Evolutionary conservation across 2,113 vertebrate species (phyloP).

Genomic region (Tyrannus savana): DNA sequence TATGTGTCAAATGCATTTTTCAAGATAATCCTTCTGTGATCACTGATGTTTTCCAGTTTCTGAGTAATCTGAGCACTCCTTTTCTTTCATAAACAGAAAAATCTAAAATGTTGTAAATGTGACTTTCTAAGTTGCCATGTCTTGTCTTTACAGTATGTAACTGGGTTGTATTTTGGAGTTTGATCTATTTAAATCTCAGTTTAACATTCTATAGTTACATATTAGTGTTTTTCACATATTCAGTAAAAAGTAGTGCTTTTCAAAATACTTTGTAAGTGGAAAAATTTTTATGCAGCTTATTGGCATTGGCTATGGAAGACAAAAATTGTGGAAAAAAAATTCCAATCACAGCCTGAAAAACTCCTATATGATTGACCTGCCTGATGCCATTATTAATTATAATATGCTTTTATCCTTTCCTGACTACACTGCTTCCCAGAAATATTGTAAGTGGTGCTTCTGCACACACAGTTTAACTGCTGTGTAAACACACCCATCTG

Average conservation of each 20-base stretch:
- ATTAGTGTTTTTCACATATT: neutral
- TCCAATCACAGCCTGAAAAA: conserved; percentile 24
- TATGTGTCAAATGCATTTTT: neutral
- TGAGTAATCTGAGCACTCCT: neutral
- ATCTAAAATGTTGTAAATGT: neutral
- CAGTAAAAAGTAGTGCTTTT: neutral
- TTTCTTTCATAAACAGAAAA: neutral
- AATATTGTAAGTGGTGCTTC: conserved; percentile 59
- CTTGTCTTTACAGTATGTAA: neutral
- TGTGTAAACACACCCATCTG: conserved; percentile 73
- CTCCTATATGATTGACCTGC: conserved; percentile 10
- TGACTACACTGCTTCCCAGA: conserved; percentile 66
- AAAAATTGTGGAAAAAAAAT: neutral
- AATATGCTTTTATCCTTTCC: conserved; percentile 55
- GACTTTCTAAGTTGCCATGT: neutral
- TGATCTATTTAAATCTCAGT: neutral
- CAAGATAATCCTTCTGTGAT: neutral
- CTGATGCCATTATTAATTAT: conserved; percentile 52
- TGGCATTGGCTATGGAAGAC: neutral
- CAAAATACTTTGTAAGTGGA: neutral
- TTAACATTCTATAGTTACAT: neutral
- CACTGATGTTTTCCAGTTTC: neutral
- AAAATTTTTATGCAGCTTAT: neutral
- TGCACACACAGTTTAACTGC: conserved; percentile 51
- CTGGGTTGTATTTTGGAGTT: neutral